Evolutionary conservation across 2,113 vertebrate species (phyloP).

Genomic region (Marmota flaviventris): DNA sequence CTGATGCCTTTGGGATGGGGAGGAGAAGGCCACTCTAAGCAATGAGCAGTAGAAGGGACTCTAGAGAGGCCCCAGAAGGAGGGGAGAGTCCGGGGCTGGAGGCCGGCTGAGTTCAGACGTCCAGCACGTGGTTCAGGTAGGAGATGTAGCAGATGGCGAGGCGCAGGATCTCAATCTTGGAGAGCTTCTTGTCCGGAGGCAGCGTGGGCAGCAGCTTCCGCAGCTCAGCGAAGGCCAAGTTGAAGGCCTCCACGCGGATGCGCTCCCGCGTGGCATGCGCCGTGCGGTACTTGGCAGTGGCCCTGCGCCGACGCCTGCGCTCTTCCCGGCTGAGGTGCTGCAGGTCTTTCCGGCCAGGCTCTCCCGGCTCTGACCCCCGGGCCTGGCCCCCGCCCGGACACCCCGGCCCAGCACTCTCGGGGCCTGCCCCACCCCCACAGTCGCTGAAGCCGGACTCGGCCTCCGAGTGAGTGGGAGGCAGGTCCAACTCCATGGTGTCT

Average conservation of each 20-base stretch:
- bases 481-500: conserved; percentile 86
- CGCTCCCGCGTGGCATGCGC: conserved; percentile 90
- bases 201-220: conserved; percentile 90
- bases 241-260: conserved; percentile 91
- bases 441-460: conserved; percentile 87
- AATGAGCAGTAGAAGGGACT: not conserved
- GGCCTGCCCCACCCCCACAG: conserved; percentile 80
- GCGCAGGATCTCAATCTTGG: conserved; percentile 91
- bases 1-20: not conserved
- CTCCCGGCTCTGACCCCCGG: conserved; percentile 83
- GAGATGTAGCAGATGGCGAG: conserved; percentile 91
- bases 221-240: conserved; percentile 90
- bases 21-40: not conserved
- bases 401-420: rapidly evolving
- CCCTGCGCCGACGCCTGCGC: conserved; percentile 85
- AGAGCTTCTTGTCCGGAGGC: conserved; percentile 90
- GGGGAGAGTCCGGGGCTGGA: not conserved
- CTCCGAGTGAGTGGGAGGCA: conserved; percentile 84
- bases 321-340: conserved; percentile 89
- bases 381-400: conserved; percentile 55
- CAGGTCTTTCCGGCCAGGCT: conserved; percentile 85
- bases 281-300: conserved; percentile 90
- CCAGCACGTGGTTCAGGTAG: conserved; percentile 91
- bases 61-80: not conserved
- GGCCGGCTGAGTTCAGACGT: conserved; percentile 71